Conservation (phyloP, 2,888 invertebrate species). For the Drosophila kuntzei region DNA sequence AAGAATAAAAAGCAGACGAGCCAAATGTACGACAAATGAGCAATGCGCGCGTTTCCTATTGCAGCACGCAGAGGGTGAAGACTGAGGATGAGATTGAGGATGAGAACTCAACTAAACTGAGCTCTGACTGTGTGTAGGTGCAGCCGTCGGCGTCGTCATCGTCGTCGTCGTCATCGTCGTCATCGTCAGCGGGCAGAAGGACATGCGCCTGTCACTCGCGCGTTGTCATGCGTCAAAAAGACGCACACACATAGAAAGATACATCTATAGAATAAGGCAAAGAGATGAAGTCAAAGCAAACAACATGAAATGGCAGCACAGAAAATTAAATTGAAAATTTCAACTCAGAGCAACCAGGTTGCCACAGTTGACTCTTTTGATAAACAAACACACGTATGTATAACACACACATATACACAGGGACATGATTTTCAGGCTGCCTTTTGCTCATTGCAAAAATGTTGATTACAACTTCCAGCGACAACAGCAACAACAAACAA, state of each 20-base stretch:
- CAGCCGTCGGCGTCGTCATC: constrained; percentile 50
- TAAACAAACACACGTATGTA: constrained; percentile 58
- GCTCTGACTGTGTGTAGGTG: constrained; percentile 63
- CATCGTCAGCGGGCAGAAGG: constrained; percentile 36
- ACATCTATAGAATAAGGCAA: constrained; percentile 32
- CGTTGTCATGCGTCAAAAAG: constrained; percentile 76
- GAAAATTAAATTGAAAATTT: constrained; percentile 83
- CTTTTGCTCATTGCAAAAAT: constrained; percentile 65
- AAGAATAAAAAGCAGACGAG: constrained; percentile 37
- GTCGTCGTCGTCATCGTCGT: neutral
- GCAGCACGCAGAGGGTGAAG: constrained; percentile 35
- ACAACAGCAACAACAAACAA: constrained; percentile 41
- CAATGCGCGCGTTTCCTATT: constrained; percentile 61
- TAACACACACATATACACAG: constrained; percentile 5
- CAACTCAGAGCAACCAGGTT: constrained; percentile 73
- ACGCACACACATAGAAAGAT: constrained; percentile 33
- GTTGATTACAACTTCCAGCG: constrained; percentile 68
- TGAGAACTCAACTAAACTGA: constrained; percentile 9
- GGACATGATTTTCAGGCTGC: constrained; percentile 41
- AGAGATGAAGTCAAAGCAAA: constrained; percentile 74
- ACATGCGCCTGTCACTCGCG: constrained; percentile 72
- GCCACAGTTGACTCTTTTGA: constrained; percentile 78
- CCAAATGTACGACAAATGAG: constrained; percentile 73
- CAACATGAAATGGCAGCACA: constrained; percentile 70
- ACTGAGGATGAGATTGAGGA: neutral